phyloP scores from a whole-genome alignment of 1,140 invertebrate species.

The Luehdorfia chinensis region DNA sequence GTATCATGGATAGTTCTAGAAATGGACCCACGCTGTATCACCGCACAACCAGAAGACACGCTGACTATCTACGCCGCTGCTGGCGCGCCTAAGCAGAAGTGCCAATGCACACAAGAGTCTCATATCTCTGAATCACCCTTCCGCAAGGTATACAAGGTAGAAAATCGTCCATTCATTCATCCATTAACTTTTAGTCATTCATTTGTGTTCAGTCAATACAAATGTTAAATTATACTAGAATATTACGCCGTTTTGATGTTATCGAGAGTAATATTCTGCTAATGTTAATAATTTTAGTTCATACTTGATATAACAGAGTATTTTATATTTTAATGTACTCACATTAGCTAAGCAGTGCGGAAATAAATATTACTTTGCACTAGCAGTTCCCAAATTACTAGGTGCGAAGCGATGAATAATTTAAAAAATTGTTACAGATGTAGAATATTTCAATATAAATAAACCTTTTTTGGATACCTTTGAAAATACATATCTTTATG shows the following conservation, averaged over 20 bases:
- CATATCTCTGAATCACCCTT: constrained; percentile 46
- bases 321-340: too few species aligned
- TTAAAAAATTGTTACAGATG: too few species aligned
- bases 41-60: constrained; percentile 95
- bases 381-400: too few species aligned
- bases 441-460: background rate
- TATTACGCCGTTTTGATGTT: too few species aligned
- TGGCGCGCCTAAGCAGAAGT: constrained; percentile 42
- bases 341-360: background rate
- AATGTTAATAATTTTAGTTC: too few species aligned
- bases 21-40: constrained; percentile 95
- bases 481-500: too few species aligned
- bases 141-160: constrained; percentile 65
- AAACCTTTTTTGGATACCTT: background rate
- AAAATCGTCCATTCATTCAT: constrained; percentile 40
- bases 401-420: too few species aligned
- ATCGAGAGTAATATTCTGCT: too few species aligned
- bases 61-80: constrained; percentile 87
- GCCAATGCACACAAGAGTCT: constrained; percentile 42
- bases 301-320: too few species aligned
- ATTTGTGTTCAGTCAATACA: background rate
- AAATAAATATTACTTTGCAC: background rate
- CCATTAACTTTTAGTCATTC: constrained; percentile 19
- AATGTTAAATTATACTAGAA: too few species aligned
- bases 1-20: constrained; percentile 96